These are phyloP conservation scores for Micromussa lordhowensis DNA, from an alignment of 92 coral and sea anemone genomes.

Conservation along the genomic window DNA sequence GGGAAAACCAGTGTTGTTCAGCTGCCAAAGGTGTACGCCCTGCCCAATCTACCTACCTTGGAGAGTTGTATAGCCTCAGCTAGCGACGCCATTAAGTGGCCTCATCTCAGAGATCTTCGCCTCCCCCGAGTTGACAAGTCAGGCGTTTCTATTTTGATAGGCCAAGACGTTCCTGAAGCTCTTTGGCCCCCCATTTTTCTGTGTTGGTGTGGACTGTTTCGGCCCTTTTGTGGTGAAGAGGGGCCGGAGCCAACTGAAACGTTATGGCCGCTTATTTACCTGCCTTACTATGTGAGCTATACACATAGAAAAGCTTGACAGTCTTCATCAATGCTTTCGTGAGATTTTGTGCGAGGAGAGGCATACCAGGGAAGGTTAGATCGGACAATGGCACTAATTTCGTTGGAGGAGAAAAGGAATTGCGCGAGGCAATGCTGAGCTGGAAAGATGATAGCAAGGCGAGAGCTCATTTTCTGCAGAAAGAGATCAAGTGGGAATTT, in stretches of 20 bases:
- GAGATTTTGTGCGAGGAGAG: too few relatives aligned
- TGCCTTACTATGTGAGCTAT: slow-evolving; percentile 4
- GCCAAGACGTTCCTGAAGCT: too few relatives aligned
- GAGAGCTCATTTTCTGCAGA: slow-evolving; percentile 27
- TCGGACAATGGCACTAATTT: slow-evolving; percentile 43
- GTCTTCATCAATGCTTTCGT: not conserved
- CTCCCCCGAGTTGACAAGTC: too few relatives aligned
- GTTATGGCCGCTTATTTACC: slow-evolving; percentile 34
- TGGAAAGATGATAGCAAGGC: slow-evolving; percentile 19
- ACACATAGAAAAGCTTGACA: slow-evolving; percentile 31
- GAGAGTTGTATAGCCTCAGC: too few relatives aligned
- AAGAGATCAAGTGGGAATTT: slow-evolving; percentile 2
- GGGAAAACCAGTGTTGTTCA: too few relatives aligned
- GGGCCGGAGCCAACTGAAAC: slow-evolving; percentile 40
- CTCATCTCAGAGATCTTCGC: too few relatives aligned
- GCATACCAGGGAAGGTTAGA: slow-evolving; percentile 4
- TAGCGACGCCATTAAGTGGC: too few relatives aligned
- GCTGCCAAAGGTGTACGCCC: too few relatives aligned
- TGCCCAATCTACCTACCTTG: too few relatives aligned
- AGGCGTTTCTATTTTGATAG: too few relatives aligned
- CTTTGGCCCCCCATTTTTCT: slow-evolving; percentile 44
- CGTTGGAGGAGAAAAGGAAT: slow-evolving; percentile 21
- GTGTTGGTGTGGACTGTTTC: slow-evolving; percentile 48
- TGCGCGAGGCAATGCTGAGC: slow-evolving; percentile 26
- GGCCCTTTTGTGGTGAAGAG: slow-evolving; percentile 44